These are phyloP conservation scores for Pristionchus japonicus DNA, from an alignment of 2,888 invertebrate genomes.

Conservation along the genomic window DNA sequence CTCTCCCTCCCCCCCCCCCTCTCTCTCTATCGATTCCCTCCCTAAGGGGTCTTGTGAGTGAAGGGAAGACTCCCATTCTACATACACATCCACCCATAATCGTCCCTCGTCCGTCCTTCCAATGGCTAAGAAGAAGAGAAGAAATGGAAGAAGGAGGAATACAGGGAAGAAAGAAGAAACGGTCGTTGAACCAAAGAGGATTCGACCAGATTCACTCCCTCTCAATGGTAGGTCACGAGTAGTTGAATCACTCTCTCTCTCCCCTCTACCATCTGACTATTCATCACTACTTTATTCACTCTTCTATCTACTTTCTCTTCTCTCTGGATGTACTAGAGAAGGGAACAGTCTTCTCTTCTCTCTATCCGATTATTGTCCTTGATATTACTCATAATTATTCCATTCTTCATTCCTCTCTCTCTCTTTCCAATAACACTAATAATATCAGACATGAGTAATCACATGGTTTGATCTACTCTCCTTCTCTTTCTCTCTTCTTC, in stretches of 20 bases:
- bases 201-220: conserved; percentile 35
- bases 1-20: background rate
- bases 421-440: conserved; percentile 18
- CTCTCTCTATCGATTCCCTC: conserved; percentile 11
- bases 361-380: conserved; percentile 42
- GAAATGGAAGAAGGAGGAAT: conserved; percentile 20
- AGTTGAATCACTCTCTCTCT: background rate
- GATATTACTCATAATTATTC: background rate
- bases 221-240: conserved; percentile 30
- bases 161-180: background rate
- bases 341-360: conserved; percentile 13
- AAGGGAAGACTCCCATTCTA: conserved; percentile 40
- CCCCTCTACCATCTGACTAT: background rate
- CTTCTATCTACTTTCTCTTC: conserved; percentile 19
- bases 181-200: background rate
- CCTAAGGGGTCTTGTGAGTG: conserved; percentile 37
- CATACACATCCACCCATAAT: background rate
- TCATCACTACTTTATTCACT: background rate
- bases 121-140: background rate
- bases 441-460: conserved; percentile 33
- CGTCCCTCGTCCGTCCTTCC: background rate
- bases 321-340: background rate
- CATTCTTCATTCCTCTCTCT: background rate
- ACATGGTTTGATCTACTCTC: conserved; percentile 36
- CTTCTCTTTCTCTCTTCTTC: background rate